Evolutionary conservation across 2,797 vertebrate genomes (phyloP).

Genomic region (Buphagus erythrorhynchus): DNA sequence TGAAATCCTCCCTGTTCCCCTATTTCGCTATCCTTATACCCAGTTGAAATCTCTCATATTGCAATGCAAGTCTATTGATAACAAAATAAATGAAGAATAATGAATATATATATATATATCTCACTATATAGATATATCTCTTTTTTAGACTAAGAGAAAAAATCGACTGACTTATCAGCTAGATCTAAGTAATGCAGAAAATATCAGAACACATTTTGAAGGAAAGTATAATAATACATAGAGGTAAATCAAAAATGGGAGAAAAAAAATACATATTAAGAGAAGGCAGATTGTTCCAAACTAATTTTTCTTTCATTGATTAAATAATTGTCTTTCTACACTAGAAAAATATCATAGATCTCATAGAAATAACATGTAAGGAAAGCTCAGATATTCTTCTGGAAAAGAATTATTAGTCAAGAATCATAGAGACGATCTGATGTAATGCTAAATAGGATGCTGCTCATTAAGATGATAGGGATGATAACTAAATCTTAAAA

Average conservation of each 20-base stretch:
- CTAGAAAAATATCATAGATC: not conserved
- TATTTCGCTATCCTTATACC: not conserved
- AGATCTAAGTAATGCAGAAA: not conserved
- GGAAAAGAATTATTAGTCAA: not conserved
- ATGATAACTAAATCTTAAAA: not conserved
- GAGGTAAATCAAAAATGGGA: not conserved
- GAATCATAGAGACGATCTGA: not conserved
- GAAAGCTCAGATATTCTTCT: not conserved
- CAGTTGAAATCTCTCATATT: not conserved
- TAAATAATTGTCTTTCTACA: not conserved
- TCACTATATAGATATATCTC: not conserved
- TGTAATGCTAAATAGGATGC: not conserved
- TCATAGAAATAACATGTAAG: not conserved
- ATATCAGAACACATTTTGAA: not conserved
- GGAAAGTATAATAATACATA: not conserved
- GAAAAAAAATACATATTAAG: not conserved
- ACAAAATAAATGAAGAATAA: not conserved
- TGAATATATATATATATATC: not conserved
- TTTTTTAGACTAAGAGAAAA: not conserved
- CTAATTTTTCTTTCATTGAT: not conserved
- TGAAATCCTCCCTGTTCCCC: not conserved
- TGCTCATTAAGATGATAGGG: not conserved
- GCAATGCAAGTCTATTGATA: not conserved
- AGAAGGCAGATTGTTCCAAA: not conserved
- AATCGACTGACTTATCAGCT: not conserved